Conservation (phyloP, 92 coral and sea anemone genomes). For the Phymanthus crucifer region DNA sequence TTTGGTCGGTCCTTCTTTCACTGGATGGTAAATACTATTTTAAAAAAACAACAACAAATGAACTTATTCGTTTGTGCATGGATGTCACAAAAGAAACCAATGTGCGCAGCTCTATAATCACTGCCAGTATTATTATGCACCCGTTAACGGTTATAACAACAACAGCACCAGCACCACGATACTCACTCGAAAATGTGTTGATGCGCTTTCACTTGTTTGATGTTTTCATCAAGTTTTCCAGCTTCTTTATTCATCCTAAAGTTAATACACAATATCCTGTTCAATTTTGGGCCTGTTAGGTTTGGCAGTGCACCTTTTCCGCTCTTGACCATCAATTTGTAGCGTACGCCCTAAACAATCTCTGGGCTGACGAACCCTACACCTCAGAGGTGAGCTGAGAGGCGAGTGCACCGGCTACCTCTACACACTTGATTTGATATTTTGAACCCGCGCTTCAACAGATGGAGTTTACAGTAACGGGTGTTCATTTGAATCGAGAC, state of each 20-base stretch:
- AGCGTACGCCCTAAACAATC: no score
- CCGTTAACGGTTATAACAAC: no score
- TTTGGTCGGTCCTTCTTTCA: conserved; percentile 87
- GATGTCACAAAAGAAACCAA: no score
- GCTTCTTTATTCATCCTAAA: conserved; percentile 76
- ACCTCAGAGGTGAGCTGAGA: no score
- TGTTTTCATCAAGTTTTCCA: conserved; percentile 77
- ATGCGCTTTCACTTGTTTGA: conserved; percentile 79
- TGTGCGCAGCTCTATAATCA: no score
- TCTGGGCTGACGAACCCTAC: no score
- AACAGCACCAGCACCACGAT: not conserved
- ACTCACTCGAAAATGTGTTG: conserved; percentile 89
- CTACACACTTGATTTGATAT: no score
- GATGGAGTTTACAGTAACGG: no score
- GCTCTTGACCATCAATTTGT: no score
- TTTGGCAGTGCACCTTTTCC: not conserved
- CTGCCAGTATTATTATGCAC: no score
- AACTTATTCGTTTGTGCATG: not conserved
- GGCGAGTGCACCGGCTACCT: no score
- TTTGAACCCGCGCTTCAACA: no score
- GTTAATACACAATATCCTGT: not conserved
- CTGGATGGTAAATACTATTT: conserved; percentile 69
- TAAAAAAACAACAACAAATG: not conserved
- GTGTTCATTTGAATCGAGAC: conserved; percentile 11
- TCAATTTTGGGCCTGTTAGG: not conserved